Conservation (phyloP, 2,113 vertebrate genomes). For the Nothocercus julius region DNA sequence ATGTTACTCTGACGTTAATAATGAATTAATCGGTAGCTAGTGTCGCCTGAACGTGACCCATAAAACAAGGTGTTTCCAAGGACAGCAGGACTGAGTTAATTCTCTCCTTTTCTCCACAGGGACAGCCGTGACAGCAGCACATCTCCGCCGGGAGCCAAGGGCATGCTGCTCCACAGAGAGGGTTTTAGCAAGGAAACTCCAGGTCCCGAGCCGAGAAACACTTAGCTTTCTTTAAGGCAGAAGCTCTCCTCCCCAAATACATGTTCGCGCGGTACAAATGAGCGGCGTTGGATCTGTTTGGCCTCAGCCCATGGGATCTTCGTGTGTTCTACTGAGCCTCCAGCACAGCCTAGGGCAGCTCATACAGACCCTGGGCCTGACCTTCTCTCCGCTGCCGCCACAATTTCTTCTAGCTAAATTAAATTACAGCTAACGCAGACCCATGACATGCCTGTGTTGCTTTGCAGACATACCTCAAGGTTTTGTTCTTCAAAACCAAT, state of each 20-base stretch:
- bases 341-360: too few species aligned
- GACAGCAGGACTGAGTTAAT: background rate
- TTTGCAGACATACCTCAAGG: fast-evolving
- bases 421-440: background rate
- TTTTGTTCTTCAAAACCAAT: background rate
- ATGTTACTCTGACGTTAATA: background rate
- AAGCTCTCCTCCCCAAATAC: background rate
- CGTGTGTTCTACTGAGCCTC: too few species aligned
- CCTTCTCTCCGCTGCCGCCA: background rate
- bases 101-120: background rate
- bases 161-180: fast-evolving
- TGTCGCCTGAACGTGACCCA: background rate
- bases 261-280: background rate
- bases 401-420: too few species aligned
- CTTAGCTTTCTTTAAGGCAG: background rate
- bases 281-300: background rate
- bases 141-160: background rate
- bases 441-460: fast-evolving
- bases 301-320: fast-evolving
- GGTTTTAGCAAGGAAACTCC: background rate
- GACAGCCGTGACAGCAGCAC: background rate
- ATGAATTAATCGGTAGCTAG: background rate
- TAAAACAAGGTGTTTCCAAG: background rate
- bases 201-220: background rate
- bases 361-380: background rate